Evolutionary conservation across 2,797 vertebrate species (phyloP), one percentile per base, ranked within the genome.

Genomic region (Sciurus vulgaris): DNA sequence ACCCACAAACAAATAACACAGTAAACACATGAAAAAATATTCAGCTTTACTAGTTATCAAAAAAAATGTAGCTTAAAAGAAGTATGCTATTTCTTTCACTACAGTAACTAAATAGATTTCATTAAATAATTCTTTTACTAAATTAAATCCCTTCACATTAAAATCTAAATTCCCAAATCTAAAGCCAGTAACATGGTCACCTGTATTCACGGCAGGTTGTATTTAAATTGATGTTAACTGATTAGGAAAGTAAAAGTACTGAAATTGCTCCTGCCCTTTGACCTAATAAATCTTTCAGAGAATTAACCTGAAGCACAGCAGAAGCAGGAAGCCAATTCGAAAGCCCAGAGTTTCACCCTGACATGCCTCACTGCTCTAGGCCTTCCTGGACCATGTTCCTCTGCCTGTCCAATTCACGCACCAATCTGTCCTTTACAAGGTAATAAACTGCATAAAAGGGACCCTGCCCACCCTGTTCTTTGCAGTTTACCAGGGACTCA

Each of bases 61-160:
- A 86, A 82, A 78, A 82, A 78, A 91, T 73, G 3, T n/a, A 91
- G 87, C 72, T 67, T 83, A 65, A 86, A 89, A 79, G 24, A 91
- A 85, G 17, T 22, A 61, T 61, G 30, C 5, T 33, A 38, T 65
- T 93, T 86, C 41, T 92, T 67, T 67, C 63, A 93, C 63, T 84
- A 82, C 63, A 20, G 77, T 82, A 82, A 95, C n/a, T 72, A 88
- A 72, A 79, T 61, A 73, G 77, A 54, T 12, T 49, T 61, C 49
- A 95, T 11, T 86, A 70, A 86, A 74, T 72, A 93, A 87, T 4
- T 54, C 12, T 79, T 72, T 77, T 38, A 61, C 44, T 77, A 72
- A 94, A 78, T 72, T 94, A 91, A 88, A 17, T 15, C 4, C 44
- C 65, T 30, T 33, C 18, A 92, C 88, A 93, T 88, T 92, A 93